phyloP scores from a whole-genome alignment of 2,113 vertebrate genomes.

The Ammospiza nelsoni region DNA sequence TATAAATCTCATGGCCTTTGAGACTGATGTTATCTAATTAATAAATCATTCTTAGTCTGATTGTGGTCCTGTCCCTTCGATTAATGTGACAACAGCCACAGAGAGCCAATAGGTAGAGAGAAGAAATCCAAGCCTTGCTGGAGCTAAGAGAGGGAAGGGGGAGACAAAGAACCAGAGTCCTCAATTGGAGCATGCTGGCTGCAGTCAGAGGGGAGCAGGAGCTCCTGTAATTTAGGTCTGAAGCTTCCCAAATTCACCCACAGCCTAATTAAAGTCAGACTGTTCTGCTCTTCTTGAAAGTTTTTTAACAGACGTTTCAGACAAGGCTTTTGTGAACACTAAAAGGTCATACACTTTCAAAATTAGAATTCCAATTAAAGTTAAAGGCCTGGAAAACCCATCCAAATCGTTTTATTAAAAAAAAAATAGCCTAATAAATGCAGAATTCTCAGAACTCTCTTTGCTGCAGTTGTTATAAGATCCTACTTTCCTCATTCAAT shows the following conservation, averaged over 20 bases:
- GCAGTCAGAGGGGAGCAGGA: not conserved
- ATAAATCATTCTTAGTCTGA: not conserved
- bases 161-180: not conserved
- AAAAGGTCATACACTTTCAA: not conserved
- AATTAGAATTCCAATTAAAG: not conserved
- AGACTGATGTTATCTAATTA: not conserved
- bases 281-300: not conserved
- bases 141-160: not conserved
- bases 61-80: not conserved
- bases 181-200: fast-evolving
- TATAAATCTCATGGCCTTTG: not conserved
- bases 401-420: not conserved
- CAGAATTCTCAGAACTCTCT: not conserved
- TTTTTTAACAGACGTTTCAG: not conserved
- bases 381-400: not conserved
- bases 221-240: not conserved
- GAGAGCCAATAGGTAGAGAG: not conserved
- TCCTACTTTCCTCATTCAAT: not conserved
- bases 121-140: not conserved
- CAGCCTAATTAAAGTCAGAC: not conserved
- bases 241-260: not conserved
- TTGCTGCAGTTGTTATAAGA: not conserved
- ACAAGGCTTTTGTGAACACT: not conserved
- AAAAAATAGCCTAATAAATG: not conserved
- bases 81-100: not conserved